Base-by-base conservation (phyloP, 2,888 invertebrate genomes). In the Lithophane semibrunnea region DNA sequence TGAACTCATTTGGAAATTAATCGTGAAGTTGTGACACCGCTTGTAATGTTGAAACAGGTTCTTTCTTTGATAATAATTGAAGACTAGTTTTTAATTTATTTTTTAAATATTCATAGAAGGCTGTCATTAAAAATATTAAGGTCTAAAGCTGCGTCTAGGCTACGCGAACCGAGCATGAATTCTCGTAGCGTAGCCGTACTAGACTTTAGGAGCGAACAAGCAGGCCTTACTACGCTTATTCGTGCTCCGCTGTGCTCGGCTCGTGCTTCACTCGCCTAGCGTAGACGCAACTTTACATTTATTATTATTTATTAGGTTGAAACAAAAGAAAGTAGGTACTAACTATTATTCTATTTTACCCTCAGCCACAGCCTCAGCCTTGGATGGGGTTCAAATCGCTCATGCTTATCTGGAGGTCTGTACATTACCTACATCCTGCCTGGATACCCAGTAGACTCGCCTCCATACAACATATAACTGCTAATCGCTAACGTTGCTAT, bases 1-100 rank as follows among this genome's bases (percentile, higher is more conserved):
- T 61, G 77, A 82, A 42, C 13, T 71, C 77, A 58, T 67, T 80
- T 44, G 21, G 21, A 58, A 58, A 65, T 80, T 54, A 75, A 63
- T 76, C 54, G 61, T 77, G 1, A 24, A 37, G 21, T 70, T 52
- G 65, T 69, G 42, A 52, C 42, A 61, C 29, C 29, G 49, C 21
- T 18, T 5, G n/a, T 37, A 37, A n/a, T 42, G 18, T 21, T 68
- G 58, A 21, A 63, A 37, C 75, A 13, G 56, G 67, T 63, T 80
- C 42, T 63, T 9, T 61, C 8, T 58, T 24, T 16, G 49, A 24
- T 61, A 47, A 54, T 70, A 56, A 79, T 56, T 63, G 4, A 56
- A 44, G 24, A 72, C 42, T 42, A 56, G 71, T 71, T 77, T 69
- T 37, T 61, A 21, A 29, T 54, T 78, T 37, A 54, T n/a, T 49